Evolutionary conservation across 2,113 vertebrate species (phyloP).

Genomic region (Panthera uncia): DNA sequence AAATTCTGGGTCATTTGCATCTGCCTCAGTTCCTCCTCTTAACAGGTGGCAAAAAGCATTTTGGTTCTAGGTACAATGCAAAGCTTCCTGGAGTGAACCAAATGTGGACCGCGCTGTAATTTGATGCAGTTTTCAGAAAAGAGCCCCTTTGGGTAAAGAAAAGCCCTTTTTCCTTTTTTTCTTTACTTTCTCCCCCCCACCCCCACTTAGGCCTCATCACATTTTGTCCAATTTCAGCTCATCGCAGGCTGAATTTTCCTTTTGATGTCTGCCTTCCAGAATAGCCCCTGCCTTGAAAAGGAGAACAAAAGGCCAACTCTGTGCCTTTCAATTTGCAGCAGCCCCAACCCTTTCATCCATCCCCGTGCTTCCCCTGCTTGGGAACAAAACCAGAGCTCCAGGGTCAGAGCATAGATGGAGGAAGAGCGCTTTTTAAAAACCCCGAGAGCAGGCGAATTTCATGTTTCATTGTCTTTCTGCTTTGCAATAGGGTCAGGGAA

Average conservation of each 20-base stretch:
- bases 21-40: constrained; percentile 30
- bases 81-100: constrained; percentile 46
- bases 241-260: constrained; percentile 56
- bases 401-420: neutral
- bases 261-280: constrained; percentile 74
- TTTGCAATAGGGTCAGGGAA: constrained; percentile 29
- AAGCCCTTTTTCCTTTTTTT: neutral
- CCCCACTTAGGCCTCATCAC: constrained; percentile 61
- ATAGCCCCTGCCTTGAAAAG: constrained; percentile 53
- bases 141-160: constrained; percentile 49
- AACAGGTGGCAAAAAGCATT: neutral
- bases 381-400: constrained; percentile 51
- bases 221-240: constrained; percentile 66
- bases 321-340: constrained; percentile 52
- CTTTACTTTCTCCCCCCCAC: neutral
- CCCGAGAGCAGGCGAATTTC: neutral
- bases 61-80: neutral
- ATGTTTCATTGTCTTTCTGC: constrained; percentile 26
- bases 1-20: constrained; percentile 34
- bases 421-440: constrained; percentile 12
- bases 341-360: constrained; percentile 47
- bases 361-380: constrained; percentile 38
- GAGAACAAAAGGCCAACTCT: constrained; percentile 63
- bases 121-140: constrained; percentile 65
- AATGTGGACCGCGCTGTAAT: constrained; percentile 61